Evolutionary conservation across 37 sponge, comb jelly and placozoan genomes (phyloP), one percentile per base, ranked within the genome.

Genomic region (Beroe ovata): DNA sequence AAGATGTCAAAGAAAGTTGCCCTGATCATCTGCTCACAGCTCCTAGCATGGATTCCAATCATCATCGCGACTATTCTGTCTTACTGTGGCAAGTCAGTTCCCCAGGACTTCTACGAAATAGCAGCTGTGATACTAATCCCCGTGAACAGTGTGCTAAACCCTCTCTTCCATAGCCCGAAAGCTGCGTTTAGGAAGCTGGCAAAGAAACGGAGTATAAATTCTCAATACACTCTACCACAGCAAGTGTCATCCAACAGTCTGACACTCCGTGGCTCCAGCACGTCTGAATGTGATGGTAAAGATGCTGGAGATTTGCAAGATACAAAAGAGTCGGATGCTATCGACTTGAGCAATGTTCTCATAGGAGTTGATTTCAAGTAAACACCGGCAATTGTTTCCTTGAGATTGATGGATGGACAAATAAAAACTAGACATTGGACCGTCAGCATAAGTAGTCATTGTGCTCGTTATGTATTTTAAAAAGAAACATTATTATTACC

Each of bases 31-130:
- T 39, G 38, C 22, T 77, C 84, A 20, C 84, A 77, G 33, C 47
- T 77, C 1, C 41, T 77, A 38, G 84, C 84, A n/a, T 77, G 84
- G 84, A 42, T 77, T 8, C 84, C 84, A 3, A 77, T 77, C 41
- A 77, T 77, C 41, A 77, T 77, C 16, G 84, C 84, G n/a, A 77
- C 84, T n/a, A 42, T 77, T 18, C 84, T 77, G 54, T 25, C 54
- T 3, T 35, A 32, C 54, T 20, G 36, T 3, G 47, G 25, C 22
- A 77, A 23, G 84, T 6, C 39, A 3, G 33, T 77, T 3, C 29
- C 63, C 20, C 63, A 62, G 21, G 63, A 62, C 4, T 62, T 62
- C 29, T 62, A 62, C 29, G 63, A 62, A 25, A 25, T 62, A 20
- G 63, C 29, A 6, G 63, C 41, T 39, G 41, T 77, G 41, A 35